Evolutionary conservation across 2,888 invertebrate species (phyloP), one percentile per base, ranked within the genome.

Genomic region (Drosophila limbata): DNA sequence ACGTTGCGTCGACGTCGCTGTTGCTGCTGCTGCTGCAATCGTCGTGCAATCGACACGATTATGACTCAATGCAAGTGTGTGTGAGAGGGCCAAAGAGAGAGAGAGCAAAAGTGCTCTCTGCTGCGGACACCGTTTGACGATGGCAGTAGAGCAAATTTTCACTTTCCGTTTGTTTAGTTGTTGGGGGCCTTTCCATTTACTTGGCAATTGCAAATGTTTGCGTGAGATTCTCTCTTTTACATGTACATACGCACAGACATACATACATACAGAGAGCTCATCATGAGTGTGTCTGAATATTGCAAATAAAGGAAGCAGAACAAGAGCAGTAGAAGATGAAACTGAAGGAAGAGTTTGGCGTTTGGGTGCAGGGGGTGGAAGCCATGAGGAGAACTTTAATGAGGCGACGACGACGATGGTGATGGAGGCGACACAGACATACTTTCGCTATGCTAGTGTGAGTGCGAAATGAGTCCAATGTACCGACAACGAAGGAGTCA

Each of bases 141-240:
- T 71, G 77, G 76, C 85, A 91, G 89, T 86, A 78, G 84, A 82
- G 88, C 81, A 90, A 84, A 92, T 92, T 92, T 92, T 92, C 92
- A 92, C 91, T 92, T 92, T 92, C 91, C 90, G 90, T 92, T 92
- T 86, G 89, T 79, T 86, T 89, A 82, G 86, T 85, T 87, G 77
- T 73, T 82, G 81, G 87, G 70, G 85, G 85, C 83, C 88, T 85
- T 84, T 84, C 76, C 88, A 84, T 87, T 87, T 84, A 76, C 85
- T 82, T 81, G 73, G 66, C 72, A 62, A 80, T 75, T 73, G 76
- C 73, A 69, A 57, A 64, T 68, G 55, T 60, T 66, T 66, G 61
- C 57, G 51, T 51, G 51, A 25, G 45, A 33, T 52, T 31, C 57
- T 56, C 64, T 77, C 69, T 65, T 51, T 64, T 51, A 66, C 11